phyloP scores from a whole-genome alignment of 2,888 invertebrate species.

The Tribolium freemani region DNA sequence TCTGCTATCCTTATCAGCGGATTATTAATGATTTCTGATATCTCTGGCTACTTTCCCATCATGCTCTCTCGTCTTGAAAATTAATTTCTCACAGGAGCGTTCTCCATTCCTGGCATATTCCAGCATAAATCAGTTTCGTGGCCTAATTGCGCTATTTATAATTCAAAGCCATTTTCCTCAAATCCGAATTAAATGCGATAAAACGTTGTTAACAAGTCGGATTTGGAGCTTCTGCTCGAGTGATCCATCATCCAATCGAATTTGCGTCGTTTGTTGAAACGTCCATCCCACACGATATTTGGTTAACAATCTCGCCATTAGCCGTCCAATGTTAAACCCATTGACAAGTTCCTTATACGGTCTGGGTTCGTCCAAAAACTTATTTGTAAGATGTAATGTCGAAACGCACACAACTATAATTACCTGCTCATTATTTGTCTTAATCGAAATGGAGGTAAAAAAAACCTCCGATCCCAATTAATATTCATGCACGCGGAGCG shows the following conservation, averaged over 20 bases:
- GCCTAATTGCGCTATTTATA: slow-evolving; percentile 31
- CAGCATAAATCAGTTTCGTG: slow-evolving; percentile 14
- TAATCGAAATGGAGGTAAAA: slow-evolving; percentile 17
- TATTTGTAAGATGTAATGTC: slow-evolving; percentile 24
- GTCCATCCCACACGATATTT: slow-evolving; percentile 47
- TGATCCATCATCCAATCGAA: slow-evolving; percentile 41
- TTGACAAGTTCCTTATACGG: slow-evolving; percentile 43
- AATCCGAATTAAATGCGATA: not conserved
- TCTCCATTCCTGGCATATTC: slow-evolving; percentile 4
- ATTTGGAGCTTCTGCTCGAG: slow-evolving; percentile 10
- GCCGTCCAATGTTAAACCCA: slow-evolving; percentile 46
- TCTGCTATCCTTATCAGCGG: not conserved
- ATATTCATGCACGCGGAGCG: slow-evolving; percentile 37
- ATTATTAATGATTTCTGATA: not conserved
- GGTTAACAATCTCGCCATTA: slow-evolving; percentile 47
- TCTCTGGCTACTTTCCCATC: not conserved
- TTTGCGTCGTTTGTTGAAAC: slow-evolving; percentile 39
- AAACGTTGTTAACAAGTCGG: slow-evolving; percentile 36
- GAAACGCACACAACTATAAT: slow-evolving; percentile 38
- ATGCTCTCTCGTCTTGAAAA: not conserved
- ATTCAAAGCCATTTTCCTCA: not conserved
- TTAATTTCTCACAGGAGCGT: not conserved
- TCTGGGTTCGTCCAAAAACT: slow-evolving; percentile 31
- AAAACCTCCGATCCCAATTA: slow-evolving; percentile 31
- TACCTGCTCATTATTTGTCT: slow-evolving; percentile 37